Conservation (phyloP, 2,113 vertebrate genomes). For the Australoheros scitulus region DNA sequence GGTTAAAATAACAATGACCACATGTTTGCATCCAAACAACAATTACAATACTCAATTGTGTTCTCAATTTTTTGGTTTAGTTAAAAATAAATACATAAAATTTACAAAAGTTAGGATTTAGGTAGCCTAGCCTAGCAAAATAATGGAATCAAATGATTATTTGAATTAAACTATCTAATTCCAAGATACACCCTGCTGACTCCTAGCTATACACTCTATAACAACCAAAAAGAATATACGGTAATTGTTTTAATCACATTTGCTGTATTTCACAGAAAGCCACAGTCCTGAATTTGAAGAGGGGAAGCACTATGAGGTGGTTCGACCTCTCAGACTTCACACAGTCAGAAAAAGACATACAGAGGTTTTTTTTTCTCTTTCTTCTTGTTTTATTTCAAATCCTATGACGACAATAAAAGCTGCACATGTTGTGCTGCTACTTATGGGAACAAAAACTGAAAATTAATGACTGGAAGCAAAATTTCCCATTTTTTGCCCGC, state of each 20-base stretch:
- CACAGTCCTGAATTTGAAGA: constrained; percentile 40
- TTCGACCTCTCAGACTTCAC: constrained; percentile 76
- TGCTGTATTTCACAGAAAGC: constrained; percentile 59
- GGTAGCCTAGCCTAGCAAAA: neutral
- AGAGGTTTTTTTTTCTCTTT: constrained; percentile 61
- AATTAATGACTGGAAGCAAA: neutral
- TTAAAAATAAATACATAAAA: neutral
- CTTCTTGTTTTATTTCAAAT: neutral
- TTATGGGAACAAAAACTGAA: neutral
- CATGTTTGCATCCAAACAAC: neutral
- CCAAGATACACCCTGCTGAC: neutral
- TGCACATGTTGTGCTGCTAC: neutral
- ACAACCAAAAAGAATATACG: neutral
- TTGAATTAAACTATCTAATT: neutral
- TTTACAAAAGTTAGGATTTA: neutral
- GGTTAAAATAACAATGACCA: neutral
- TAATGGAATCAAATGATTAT: neutral
- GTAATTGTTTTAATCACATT: neutral
- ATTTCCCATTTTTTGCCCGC: neutral
- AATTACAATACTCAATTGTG: neutral
- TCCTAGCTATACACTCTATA: neutral
- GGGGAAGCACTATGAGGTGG: constrained; percentile 69
- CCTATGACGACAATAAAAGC: accelerated
- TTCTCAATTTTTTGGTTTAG: neutral
- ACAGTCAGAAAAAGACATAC: constrained; percentile 70